phyloP scores from a whole-genome alignment of 1,140 invertebrate genomes.

The Pachypsylla venusta region DNA sequence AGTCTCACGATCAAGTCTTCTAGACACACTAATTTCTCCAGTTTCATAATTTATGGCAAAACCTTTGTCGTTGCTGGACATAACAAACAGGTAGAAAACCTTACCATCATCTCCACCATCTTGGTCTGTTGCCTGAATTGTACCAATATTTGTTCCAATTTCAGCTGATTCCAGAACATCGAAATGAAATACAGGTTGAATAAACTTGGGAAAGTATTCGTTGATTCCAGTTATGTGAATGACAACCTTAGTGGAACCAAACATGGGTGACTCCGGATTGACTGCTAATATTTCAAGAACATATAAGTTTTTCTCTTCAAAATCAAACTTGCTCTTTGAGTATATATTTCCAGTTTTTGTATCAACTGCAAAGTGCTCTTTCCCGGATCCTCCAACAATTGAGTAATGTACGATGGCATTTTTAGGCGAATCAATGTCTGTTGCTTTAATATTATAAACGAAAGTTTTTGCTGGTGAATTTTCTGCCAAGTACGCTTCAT shows the following conservation, averaged over 20 bases:
- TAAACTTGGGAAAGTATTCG: constrained; percentile 83
- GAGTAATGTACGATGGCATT: constrained; percentile 80
- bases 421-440: constrained; percentile 78
- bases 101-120: constrained; percentile 83
- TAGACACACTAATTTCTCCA: constrained; percentile 66
- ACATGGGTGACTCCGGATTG: constrained; percentile 74
- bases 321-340: constrained; percentile 69
- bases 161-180: constrained; percentile 84
- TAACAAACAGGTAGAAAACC: constrained; percentile 82
- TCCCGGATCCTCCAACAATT: constrained; percentile 59
- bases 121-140: constrained; percentile 76
- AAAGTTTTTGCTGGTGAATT: constrained; percentile 58
- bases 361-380: constrained; percentile 62
- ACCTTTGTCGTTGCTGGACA: constrained; percentile 80
- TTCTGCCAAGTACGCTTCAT: constrained; percentile 66
- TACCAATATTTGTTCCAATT: constrained; percentile 70
- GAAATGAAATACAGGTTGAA: constrained; percentile 82
- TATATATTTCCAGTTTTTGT: constrained; percentile 56
- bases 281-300: constrained; percentile 64
- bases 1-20: constrained; percentile 74
- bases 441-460: constrained; percentile 61
- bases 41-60: constrained; percentile 74
- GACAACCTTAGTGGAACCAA: constrained; percentile 49
- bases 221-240: constrained; percentile 79
- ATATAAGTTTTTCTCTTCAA: constrained; percentile 66